Base-by-base conservation (phyloP, 2,888 invertebrate genomes). In the Meiosimyza decipiens region DNA sequence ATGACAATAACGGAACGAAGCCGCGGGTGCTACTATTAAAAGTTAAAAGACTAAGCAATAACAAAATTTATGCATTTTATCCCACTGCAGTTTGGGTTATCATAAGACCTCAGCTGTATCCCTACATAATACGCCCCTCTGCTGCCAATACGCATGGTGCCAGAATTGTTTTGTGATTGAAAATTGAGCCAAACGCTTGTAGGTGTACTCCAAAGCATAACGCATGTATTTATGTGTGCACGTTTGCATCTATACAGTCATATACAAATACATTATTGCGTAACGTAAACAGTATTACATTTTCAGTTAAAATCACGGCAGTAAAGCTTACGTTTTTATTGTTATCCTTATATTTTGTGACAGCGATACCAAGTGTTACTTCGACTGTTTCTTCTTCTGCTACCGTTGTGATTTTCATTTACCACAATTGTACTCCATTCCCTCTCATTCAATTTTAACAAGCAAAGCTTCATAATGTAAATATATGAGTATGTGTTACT, bases 301-400 rank as follows among this genome's bases (percentile, higher is more conserved):
- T 55, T 57, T 57, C 18, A 18, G 11, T 18, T 57, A 22, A 64
- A 64, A 49, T 64, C 51, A 50, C 50, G 64, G 22, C 51, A 40
- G 22, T 51, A 51, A 18, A 50, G 64, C 64, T 64, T 13, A 57
- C 22, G 28, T 51, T 50, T 64, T 64, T 64, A 64, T 51, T 50
- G 28, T 64, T 64, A 64, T 64, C 64, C 64, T 50, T 64, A 22
- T 64, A 64, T 64, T 51, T 51, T 51, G 64, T 64, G 64, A 50
- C 64, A 64, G 51, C 64, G 51, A 64, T 51, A 64, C 28, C 50
- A 51, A 64, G 18, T 40, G 40, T 33, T 40, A 7, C n/a, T 16
- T 40, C 18, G 11, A 40, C 28, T 13, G 2, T 13, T 28, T 22
- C 59, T 4, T 60, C 40, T 40, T 7, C 9, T 7, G 40, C 6